phyloP scores from a whole-genome alignment of 2,888 invertebrate genomes.

The Quadroppia sp. region DNA sequence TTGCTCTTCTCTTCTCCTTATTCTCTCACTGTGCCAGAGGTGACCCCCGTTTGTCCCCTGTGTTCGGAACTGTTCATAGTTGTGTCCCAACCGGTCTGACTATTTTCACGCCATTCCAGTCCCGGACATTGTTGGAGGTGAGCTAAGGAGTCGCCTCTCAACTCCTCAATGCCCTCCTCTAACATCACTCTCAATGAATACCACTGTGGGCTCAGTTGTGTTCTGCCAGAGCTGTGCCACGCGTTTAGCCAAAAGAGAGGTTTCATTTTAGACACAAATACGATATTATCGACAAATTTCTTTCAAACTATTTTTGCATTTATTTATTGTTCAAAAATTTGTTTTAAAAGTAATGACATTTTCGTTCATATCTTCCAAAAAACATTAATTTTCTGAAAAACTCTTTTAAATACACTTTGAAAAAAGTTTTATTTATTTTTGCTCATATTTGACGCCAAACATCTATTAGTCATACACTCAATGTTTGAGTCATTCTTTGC shows the following conservation, averaged over 20 bases:
- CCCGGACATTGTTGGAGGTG: conserved; percentile 35
- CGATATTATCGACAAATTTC: conserved; percentile 21
- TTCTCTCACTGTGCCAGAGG: neutral
- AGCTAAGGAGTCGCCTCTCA: conserved; percentile 35
- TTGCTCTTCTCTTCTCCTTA: neutral
- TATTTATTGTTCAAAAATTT: conserved; percentile 10
- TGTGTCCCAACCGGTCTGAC: conserved; percentile 37
- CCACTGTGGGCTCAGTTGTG: neutral
- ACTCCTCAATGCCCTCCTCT: conserved; percentile 28
- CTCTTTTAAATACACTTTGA: neutral
- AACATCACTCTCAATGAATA: conserved; percentile 28
- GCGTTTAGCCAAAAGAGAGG: neutral
- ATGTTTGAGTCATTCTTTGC: conserved; percentile 33
- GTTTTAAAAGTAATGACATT: conserved; percentile 6
- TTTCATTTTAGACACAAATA: conserved; percentile 1
- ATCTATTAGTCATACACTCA: conserved; percentile 34
- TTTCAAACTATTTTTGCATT: neutral
- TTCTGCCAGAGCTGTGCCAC: conserved; percentile 1
- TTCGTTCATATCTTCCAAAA: neutral
- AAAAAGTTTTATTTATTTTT: conserved; percentile 26
- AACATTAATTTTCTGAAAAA: neutral
- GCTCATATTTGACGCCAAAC: conserved; percentile 19
- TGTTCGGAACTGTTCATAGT: neutral
- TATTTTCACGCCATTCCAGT: conserved; percentile 24
- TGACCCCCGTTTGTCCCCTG: neutral